Conservation (phyloP, 2,113 vertebrate species). For the Seriola quinqueradiata region DNA sequence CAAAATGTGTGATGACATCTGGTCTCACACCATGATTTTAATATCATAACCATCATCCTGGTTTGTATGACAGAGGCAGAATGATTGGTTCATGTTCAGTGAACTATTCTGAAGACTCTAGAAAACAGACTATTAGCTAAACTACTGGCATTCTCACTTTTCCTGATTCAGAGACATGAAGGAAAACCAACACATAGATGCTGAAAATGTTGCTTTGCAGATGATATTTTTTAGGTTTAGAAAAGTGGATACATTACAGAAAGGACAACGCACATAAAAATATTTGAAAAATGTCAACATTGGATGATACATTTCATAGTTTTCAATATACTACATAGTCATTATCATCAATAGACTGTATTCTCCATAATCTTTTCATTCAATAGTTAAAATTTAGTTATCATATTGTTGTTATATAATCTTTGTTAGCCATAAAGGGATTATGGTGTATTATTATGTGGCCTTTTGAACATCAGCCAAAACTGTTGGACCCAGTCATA, state of each 20-base stretch:
- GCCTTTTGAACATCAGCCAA: not conserved
- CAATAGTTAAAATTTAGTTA: not conserved
- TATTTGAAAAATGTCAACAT: not conserved
- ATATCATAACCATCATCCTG: not conserved
- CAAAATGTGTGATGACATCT: not conserved
- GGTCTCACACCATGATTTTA: not conserved
- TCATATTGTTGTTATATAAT: not conserved
- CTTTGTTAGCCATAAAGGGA: not conserved
- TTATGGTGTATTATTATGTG: not conserved
- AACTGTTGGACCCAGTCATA: not conserved
- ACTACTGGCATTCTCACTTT: not conserved
- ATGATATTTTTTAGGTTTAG: not conserved
- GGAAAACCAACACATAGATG: not conserved
- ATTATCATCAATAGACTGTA: not conserved
- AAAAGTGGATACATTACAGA: not conserved
- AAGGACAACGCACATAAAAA: not conserved
- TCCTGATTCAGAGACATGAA: not conserved
- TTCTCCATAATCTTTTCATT: not conserved
- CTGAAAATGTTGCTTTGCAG: too few relatives aligned
- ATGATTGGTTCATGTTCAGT: not conserved
- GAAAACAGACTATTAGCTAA: not conserved
- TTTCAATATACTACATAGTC: not conserved
- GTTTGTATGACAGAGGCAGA: not conserved
- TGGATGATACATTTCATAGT: constrained; percentile 3
- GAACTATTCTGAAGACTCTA: not conserved